These are phyloP conservation scores for Mythimna loreyi DNA, from an alignment of 2,888 invertebrate species.

Conservation along the genomic window DNA sequence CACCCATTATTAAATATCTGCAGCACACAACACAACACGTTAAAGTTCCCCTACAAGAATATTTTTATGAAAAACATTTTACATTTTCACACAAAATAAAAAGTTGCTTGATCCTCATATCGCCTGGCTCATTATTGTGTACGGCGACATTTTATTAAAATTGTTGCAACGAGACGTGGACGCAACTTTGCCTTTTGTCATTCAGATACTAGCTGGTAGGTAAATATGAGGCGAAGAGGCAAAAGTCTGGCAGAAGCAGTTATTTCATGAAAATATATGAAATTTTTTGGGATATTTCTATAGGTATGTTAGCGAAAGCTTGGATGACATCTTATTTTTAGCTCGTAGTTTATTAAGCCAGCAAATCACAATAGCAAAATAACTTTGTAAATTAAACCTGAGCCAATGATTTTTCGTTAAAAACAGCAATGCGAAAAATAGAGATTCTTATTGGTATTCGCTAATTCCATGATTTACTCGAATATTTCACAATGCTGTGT, in stretches of 20 bases:
- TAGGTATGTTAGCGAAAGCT: too few species aligned
- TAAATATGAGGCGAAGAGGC: constrained; percentile 28
- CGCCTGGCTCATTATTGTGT: constrained; percentile 30
- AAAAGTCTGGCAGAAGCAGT: constrained; percentile 11
- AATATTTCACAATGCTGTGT: too few species aligned
- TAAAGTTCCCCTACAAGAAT: constrained; percentile 14
- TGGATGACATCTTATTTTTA: too few species aligned
- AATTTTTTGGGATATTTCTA: constrained; percentile 15
- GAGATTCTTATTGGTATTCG: too few species aligned
- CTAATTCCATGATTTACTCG: too few species aligned
- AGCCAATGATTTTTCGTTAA: too few species aligned
- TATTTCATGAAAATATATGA: constrained; percentile 11
- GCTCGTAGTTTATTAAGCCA: too few species aligned
- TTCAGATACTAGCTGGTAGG: constrained; percentile 12
- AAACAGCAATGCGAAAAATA: too few species aligned
- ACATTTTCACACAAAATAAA: constrained; percentile 47
- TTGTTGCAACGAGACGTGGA: constrained; percentile 57
- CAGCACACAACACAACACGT: constrained; percentile 1
- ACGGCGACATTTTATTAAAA: constrained; percentile 66
- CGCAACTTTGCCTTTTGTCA: constrained; percentile 49
- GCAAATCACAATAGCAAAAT: too few species aligned
- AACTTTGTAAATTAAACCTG: too few species aligned
- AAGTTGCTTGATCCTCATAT: constrained; percentile 40
- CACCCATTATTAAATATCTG: constrained; percentile 10
- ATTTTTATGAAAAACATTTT: constrained; percentile 47